Conservation (phyloP, 2,113 vertebrate species). For the Hirundichthys speculiger region DNA sequence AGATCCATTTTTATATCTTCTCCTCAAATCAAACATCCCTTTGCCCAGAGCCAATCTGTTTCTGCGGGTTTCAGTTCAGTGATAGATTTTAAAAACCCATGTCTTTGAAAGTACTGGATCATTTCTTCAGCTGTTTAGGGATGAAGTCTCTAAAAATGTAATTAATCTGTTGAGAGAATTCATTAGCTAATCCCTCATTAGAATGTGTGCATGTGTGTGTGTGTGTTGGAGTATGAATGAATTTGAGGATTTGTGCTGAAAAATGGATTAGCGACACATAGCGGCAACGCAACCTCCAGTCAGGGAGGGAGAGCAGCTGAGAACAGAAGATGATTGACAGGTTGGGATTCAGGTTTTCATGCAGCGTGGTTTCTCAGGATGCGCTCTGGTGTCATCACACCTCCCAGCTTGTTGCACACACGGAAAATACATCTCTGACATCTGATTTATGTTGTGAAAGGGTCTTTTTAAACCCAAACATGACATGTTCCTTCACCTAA, state of each 20-base stretch:
- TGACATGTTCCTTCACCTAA: too few species aligned
- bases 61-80: conserved; percentile 68
- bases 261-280: conserved; percentile 29
- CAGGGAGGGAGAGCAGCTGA: conserved; percentile 7
- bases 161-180: conserved; percentile 75
- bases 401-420: neutral
- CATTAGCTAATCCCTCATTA: conserved; percentile 76
- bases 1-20: conserved; percentile 63
- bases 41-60: conserved; percentile 60
- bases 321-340: conserved; percentile 18
- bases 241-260: conserved; percentile 35
- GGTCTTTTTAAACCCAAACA: too few species aligned
- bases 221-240: conserved; percentile 27
- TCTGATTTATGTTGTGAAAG: too few species aligned
- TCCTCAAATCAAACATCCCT: conserved; percentile 58
- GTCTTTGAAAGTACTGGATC: conserved; percentile 64
- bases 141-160: conserved; percentile 64
- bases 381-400: neutral
- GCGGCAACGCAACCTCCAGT: conserved; percentile 7
- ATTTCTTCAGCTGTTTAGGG: conserved; percentile 62
- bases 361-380: neutral
- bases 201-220: conserved; percentile 31
- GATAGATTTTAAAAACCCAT: conserved; percentile 41
- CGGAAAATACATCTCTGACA: too few species aligned
- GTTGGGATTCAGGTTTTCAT: neutral